These are phyloP conservation scores for Tachysurus fulvidraco DNA, from an alignment of 2,113 vertebrate genomes.

Conservation along the genomic window DNA sequence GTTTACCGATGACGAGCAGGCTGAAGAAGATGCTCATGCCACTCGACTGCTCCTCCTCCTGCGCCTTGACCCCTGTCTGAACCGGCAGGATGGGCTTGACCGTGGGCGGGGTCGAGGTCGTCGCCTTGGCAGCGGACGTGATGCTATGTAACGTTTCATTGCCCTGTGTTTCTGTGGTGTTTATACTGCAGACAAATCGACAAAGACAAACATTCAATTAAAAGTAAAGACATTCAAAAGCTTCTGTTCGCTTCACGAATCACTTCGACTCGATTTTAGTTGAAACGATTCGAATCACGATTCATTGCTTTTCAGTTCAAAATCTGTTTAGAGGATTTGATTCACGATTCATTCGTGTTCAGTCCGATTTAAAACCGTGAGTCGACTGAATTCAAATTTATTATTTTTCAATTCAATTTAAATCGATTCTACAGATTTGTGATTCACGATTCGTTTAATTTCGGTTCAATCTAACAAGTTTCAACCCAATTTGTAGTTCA, in stretches of 20 bases:
- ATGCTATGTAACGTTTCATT: constrained; percentile 80
- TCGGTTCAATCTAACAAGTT: neutral
- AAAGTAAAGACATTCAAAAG: neutral
- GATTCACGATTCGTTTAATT: neutral
- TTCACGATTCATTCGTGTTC: neutral
- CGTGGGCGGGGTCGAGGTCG: constrained; percentile 79
- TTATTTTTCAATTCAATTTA: neutral
- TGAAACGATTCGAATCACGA: neutral
- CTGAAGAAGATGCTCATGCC: constrained; percentile 99
- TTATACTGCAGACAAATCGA: constrained; percentile 68
- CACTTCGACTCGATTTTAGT: neutral
- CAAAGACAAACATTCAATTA: neutral
- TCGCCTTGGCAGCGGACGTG: constrained; percentile 68
- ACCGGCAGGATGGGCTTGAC: constrained; percentile 89
- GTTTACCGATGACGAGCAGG: constrained; percentile 89
- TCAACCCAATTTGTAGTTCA: no score
- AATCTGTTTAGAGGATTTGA: neutral
- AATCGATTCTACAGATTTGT: no score
- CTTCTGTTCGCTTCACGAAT: no score
- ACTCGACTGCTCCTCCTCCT: constrained; percentile 96
- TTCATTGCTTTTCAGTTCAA: neutral
- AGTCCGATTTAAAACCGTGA: neutral
- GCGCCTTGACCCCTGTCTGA: constrained; percentile 93
- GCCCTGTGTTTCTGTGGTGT: constrained; percentile 74
- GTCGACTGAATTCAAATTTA: neutral